phyloP scores from a whole-genome alignment of 1,140 invertebrate genomes.

The Cotesia glomerata region DNA sequence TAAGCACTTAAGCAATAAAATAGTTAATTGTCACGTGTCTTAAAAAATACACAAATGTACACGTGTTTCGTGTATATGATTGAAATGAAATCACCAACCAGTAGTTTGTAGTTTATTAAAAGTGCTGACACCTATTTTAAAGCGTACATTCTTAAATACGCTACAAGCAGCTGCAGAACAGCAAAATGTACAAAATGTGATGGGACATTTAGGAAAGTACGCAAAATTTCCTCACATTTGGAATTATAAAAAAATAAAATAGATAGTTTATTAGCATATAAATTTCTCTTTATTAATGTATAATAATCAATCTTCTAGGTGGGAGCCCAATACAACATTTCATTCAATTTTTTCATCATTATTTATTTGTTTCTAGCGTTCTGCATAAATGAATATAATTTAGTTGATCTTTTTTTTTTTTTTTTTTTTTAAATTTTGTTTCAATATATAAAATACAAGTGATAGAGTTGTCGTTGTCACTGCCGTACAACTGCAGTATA shows the following conservation, averaged over 20 bases:
- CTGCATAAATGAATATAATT: constrained; percentile 10
- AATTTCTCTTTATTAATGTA: constrained; percentile 26
- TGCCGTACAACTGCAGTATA: constrained; percentile 21
- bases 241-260: not conserved
- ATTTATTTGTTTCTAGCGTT: not conserved
- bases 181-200: too few relatives aligned
- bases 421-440: not conserved
- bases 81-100: not conserved
- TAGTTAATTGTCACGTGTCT: not conserved
- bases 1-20: not conserved
- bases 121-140: too few relatives aligned
- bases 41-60: too few relatives aligned
- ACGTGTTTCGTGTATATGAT: not conserved
- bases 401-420: constrained; percentile 7
- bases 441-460: constrained; percentile 28
- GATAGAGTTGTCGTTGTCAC: constrained; percentile 26
- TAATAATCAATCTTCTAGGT: constrained; percentile 7
- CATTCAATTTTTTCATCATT: not conserved
- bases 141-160: too few relatives aligned
- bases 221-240: not conserved
- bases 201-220: too few relatives aligned
- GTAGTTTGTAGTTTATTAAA: not conserved
- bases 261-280: constrained; percentile 12
- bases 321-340: not conserved
- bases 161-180: too few relatives aligned